Conservation (phyloP, 2,113 vertebrate species). For the Coptodon rendalli region DNA sequence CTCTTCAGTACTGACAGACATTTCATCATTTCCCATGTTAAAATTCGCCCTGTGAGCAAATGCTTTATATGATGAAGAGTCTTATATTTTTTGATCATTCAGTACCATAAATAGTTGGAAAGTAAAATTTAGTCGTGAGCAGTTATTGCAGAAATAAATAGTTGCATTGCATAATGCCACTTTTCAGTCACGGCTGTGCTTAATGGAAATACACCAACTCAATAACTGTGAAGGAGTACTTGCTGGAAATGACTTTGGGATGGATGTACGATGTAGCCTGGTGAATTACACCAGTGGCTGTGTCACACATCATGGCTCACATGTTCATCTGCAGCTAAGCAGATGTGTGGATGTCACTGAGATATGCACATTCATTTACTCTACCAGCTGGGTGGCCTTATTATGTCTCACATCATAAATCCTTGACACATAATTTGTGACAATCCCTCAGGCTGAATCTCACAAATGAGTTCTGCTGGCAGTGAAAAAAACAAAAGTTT, state of each 20-base stretch:
- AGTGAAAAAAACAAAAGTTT: conserved; percentile 38
- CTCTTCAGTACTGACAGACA: neutral
- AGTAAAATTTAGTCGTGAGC: neutral
- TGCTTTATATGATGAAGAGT: neutral
- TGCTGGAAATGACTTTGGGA: neutral
- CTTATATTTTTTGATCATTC: neutral
- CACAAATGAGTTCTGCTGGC: conserved; percentile 9
- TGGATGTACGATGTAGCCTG: neutral
- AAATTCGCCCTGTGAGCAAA: neutral
- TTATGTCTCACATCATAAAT: conserved; percentile 71
- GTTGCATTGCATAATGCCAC: neutral
- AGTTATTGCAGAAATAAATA: neutral
- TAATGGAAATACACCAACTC: neutral
- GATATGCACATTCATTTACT: conserved; percentile 65
- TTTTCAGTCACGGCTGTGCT: neutral
- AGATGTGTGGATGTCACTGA: conserved; percentile 64
- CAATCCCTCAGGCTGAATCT: conserved; percentile 47
- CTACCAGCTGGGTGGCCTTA: conserved; percentile 66
- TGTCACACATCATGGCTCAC: conserved; percentile 25
- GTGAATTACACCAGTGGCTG: conserved; percentile 11
- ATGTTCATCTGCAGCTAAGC: conserved; percentile 38
- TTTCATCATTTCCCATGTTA: neutral
- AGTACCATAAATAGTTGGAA: neutral
- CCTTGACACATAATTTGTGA: conserved; percentile 67
- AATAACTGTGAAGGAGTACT: neutral